Conservation (phyloP, 2,888 invertebrate species). For the Leptinotarsa peninsularis region DNA sequence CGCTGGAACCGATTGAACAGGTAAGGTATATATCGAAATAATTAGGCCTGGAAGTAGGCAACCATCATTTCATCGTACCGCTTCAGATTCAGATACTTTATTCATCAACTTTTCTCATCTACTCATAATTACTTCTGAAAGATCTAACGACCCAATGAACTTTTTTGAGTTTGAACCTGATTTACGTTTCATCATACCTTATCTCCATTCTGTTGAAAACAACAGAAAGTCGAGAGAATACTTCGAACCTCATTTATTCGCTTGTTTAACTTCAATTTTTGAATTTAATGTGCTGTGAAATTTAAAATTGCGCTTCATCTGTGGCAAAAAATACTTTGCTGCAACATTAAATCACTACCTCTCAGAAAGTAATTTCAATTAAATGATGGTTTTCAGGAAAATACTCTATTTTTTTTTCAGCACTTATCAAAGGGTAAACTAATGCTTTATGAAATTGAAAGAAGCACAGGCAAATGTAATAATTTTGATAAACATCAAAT, state of each 20-base stretch:
- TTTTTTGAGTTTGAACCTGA: background rate
- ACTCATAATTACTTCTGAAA: no score
- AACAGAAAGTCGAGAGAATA: conserved; percentile 25
- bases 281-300: conserved; percentile 37
- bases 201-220: conserved; percentile 2
- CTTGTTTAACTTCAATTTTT: conserved; percentile 29
- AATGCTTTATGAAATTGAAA: no score
- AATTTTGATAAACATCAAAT: no score
- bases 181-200: conserved; percentile 16
- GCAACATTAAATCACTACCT: conserved; percentile 5
- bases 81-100: no score
- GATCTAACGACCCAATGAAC: no score
- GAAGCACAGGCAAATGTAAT: no score
- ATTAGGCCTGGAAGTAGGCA: no score
- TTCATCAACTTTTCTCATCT: no score
- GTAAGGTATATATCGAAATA: no score
- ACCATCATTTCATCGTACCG: no score
- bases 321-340: conserved; percentile 3
- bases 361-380: background rate
- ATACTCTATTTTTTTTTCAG: background rate
- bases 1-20: no score
- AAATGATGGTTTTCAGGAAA: background rate
- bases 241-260: background rate
- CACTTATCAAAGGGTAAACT: no score
- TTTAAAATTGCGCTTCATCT: conserved; percentile 27